phyloP scores from a whole-genome alignment of 1,140 invertebrate species.

The Epicauta chinensis region DNA sequence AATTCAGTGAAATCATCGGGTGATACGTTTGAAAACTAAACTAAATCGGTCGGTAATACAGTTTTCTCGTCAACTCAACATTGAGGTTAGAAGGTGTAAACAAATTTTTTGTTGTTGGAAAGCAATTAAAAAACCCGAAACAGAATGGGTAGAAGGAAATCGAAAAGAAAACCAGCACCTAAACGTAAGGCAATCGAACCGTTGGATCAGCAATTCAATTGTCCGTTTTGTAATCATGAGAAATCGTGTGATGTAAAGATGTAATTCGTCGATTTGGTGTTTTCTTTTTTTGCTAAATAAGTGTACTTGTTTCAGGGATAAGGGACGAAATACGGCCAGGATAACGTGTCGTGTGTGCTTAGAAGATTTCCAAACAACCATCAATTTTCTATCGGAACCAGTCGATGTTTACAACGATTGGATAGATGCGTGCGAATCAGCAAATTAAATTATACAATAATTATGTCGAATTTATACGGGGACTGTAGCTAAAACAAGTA shows the following conservation, averaged over 20 bases:
- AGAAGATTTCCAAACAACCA: conserved; percentile 95
- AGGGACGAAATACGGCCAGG: conserved; percentile 82
- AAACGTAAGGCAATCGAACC: conserved; percentile 92
- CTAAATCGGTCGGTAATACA: no score
- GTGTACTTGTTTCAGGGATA: conserved; percentile 69
- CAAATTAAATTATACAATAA: conserved; percentile 76
- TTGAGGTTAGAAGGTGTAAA: no score
- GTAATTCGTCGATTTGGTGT: conserved; percentile 49
- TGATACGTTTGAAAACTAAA: no score
- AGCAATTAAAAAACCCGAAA: conserved; percentile 4
- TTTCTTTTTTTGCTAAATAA: background rate
- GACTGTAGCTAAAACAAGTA: no score
- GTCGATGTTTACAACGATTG: conserved; percentile 99
- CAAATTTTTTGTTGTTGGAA: no score
- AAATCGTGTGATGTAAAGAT: conserved; percentile 99
- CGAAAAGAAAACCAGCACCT: conserved; percentile 92
- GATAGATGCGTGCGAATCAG: conserved; percentile 97
- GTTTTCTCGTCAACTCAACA: no score
- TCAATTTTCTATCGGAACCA: conserved; percentile 94
- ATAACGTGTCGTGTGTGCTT: conserved; percentile 92
- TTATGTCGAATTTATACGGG: no score
- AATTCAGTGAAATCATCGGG: no score
- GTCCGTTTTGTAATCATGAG: conserved; percentile 99
- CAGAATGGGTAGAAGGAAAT: conserved; percentile 91
- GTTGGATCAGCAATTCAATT: conserved; percentile 94